Conservation (phyloP, 2,797 vertebrate genomes). For the Serranus cabrilla region DNA sequence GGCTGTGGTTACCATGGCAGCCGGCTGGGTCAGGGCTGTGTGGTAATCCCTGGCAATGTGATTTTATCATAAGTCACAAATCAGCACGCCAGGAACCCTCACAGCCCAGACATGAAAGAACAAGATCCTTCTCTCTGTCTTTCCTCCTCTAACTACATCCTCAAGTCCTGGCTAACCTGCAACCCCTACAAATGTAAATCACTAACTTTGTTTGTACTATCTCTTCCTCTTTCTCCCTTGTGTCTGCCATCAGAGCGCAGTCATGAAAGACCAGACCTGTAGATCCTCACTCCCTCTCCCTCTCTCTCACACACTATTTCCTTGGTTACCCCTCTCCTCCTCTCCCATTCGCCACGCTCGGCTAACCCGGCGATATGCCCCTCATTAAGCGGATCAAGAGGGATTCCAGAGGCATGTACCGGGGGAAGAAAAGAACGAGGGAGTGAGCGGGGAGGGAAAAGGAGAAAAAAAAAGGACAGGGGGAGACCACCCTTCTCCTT, state of each 20-base stretch:
- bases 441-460: slow-evolving; percentile 44
- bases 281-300: slow-evolving; percentile 45
- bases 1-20: slow-evolving; percentile 86
- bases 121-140: slow-evolving; percentile 58
- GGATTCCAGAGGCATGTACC: slow-evolving; percentile 84
- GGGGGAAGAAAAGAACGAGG: slow-evolving; percentile 71
- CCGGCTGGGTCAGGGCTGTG: slow-evolving; percentile 91
- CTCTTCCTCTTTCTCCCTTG: slow-evolving; percentile 14
- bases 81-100: slow-evolving; percentile 99
- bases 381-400: slow-evolving; percentile 87
- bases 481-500: slow-evolving; percentile 70
- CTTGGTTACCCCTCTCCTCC: slow-evolving; percentile 74
- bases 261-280: slow-evolving; percentile 59
- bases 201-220: slow-evolving; percentile 32
- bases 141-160: slow-evolving; percentile 2
- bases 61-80: slow-evolving; percentile 99
- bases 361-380: slow-evolving; percentile 85
- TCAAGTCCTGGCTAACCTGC: slow-evolving; percentile 24
- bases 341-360: slow-evolving; percentile 80
- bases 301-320: slow-evolving; percentile 52
- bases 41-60: slow-evolving; percentile 99
- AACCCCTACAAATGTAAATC: slow-evolving; percentile 20
- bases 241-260: slow-evolving; percentile 29
- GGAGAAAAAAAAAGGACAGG: slow-evolving; percentile 24
- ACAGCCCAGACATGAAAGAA: slow-evolving; percentile 93